Evolutionary conservation across 2,113 vertebrate genomes (phyloP), one percentile per base, ranked within the genome.

Genomic region (Cricetomys ansorgei): DNA sequence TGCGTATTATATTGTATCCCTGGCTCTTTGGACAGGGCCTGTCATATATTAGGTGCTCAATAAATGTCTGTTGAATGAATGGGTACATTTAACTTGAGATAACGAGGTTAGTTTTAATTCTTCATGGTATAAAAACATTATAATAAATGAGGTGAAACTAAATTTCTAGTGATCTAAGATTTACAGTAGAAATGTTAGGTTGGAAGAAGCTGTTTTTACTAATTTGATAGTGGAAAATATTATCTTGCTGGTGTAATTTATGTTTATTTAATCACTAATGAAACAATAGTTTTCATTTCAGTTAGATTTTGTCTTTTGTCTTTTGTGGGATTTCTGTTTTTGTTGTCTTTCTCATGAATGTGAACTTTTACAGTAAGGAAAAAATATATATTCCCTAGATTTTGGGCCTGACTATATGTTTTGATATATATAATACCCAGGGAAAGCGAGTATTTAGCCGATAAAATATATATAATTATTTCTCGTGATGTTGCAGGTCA

Each of bases 31-130:
- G 70, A 62, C 11, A 25, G 65, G 55, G 34, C 37, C 31, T 93
- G 31, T 10, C 6, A 57, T 2, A 9, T 48, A 86, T 29, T 62
- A 92, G 55, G 6, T 48, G n/a, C 19, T 73, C 73, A 72, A 11
- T 85, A 91, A 79, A 87, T 72, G 27, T 23, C 80, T 72, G 9
- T 76, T 69, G 27, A 94, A 55, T 89, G 19, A 95, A 76, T 89
- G 5, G 70, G 29, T 75, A 40, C 43, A 80, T 62, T 92, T 79
- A 73, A 73, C 83, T 92, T 89, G 59, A 43, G 69, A 9, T 7
- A 84, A 17, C 5, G 69, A 93, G 45, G 16, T 89, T 86, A 86
- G 80, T 97, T 97, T 88, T 12, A 91, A 67, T 93, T 92, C 1
- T 92, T 64, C 40, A 5, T 87, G n/a, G 16, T 79, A n/a, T 92